Evolutionary conservation across 2,888 invertebrate species (phyloP), one percentile per base, ranked within the genome.

Genomic region (Macrophya annulata): DNA sequence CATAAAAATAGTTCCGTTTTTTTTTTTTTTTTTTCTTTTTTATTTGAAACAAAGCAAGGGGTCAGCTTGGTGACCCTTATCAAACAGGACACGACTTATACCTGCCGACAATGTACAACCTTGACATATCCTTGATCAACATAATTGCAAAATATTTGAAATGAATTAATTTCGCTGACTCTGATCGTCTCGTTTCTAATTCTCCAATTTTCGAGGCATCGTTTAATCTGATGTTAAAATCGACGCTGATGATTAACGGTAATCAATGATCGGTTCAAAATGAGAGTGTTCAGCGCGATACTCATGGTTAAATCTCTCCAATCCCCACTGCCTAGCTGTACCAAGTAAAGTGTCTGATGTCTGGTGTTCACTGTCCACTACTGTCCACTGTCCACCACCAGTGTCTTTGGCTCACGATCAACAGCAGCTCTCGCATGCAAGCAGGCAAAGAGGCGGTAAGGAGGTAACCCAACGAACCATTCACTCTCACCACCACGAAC

Each of bases 401-500:
- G 68, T 43, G 31, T 65, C 83, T 83, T 71, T 68, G 62, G 37
- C 59, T 62, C 62, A 31, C 43, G 83, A 43, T 81, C 59, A 48
- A 31, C n/a, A n/a, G 48, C 45, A 51, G 48, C 83, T 83, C 83
- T 59, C 48, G 83, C 48, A 71, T 83, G 68, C 68, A 71, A 51
- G 68, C 37, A 65, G 62, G 81, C 81, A 81, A 77, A 81, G 81
- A 62, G 51, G 83, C 81, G 48, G 83, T 71, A 71, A 83, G 83
- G 83, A 83, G 83, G 68, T 83, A 71, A 48, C 65, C 83, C 68
- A 83, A 45, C 81, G 81, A 71, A 83, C 83, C 83, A 83, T 83
- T 83, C 83, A 83, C 83, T 83, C 83, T 65, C 83, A 83, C 83
- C 83, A 83, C 51, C 48, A 83, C 65, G 68, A 83, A 83, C 83